Conservation (phyloP, 2,113 vertebrate genomes). For the Urocolius indicus region DNA sequence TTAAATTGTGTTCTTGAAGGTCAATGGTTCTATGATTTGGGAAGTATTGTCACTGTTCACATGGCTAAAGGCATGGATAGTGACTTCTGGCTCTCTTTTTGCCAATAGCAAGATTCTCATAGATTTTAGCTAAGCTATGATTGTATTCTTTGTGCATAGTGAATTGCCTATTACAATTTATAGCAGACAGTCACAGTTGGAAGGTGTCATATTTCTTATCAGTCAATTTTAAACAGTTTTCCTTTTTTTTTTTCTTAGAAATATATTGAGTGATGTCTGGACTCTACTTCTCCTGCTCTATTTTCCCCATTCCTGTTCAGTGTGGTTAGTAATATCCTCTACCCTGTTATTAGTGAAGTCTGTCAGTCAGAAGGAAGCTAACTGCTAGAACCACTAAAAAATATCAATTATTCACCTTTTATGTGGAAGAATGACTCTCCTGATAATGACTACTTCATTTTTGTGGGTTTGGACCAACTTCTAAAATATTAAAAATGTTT, state of each 20-base stretch:
- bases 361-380: background rate
- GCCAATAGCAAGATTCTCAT: background rate
- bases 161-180: background rate
- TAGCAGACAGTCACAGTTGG: background rate
- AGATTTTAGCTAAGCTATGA: background rate
- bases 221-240: background rate
- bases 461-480: background rate
- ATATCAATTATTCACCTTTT: background rate
- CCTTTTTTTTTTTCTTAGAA: background rate
- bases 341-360: background rate
- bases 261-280: background rate
- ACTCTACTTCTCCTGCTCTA: background rate
- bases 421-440: background rate
- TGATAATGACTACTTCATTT: background rate
- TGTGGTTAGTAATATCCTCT: background rate
- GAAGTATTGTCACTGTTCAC: background rate
- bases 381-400: background rate
- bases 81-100: background rate
- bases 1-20: background rate
- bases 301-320: background rate
- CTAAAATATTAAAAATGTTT: background rate
- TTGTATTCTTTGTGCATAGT: background rate
- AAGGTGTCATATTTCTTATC: background rate
- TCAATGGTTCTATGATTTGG: background rate
- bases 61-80: accelerated